A percentile compares a stretch with the other conserved stretches of the same genome.
These are phyloP conservation scores for Brachyhypopomus gauderio DNA, from an alignment of 2,113 vertebrate species.

Conservation along the genomic window DNA sequence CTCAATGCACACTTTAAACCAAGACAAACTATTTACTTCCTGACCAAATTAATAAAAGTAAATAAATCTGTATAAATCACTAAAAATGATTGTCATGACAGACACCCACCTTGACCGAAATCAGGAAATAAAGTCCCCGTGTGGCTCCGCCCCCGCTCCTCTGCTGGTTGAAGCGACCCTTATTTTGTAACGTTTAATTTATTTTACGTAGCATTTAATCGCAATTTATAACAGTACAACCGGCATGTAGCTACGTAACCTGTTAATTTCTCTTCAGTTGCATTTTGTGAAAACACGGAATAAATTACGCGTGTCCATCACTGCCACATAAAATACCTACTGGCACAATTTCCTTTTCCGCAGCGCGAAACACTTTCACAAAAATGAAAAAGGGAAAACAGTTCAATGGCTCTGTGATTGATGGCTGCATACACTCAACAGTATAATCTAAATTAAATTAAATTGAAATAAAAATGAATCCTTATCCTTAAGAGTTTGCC, in stretches of 20 bases:
- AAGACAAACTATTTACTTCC: not conserved
- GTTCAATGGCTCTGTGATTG: not conserved
- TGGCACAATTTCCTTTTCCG: constrained; percentile 29
- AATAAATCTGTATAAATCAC: not conserved
- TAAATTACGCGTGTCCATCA: not conserved
- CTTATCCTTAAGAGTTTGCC: not conserved
- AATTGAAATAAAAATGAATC: not conserved
- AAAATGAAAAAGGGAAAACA: constrained; percentile 21
- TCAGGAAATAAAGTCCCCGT: constrained; percentile 69
- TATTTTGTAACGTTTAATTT: not conserved
- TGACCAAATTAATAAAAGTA: not conserved
- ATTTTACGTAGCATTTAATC: not conserved
- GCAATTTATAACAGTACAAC: too few species aligned
- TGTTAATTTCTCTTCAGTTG: not conserved
- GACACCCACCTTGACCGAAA: constrained; percentile 70
- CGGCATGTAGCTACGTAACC: too few species aligned
- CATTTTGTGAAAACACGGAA: not conserved
- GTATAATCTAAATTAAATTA: too few species aligned
- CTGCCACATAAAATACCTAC: not conserved
- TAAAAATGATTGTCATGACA: constrained; percentile 32
- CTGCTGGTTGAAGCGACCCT: not conserved
- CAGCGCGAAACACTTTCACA: not conserved
- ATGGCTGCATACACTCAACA: not conserved
- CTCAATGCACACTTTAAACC: not conserved
- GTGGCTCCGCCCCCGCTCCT: not conserved